Evolutionary conservation across 2,113 vertebrate genomes (phyloP).

Genomic region (Entomyzon cyanotis): DNA sequence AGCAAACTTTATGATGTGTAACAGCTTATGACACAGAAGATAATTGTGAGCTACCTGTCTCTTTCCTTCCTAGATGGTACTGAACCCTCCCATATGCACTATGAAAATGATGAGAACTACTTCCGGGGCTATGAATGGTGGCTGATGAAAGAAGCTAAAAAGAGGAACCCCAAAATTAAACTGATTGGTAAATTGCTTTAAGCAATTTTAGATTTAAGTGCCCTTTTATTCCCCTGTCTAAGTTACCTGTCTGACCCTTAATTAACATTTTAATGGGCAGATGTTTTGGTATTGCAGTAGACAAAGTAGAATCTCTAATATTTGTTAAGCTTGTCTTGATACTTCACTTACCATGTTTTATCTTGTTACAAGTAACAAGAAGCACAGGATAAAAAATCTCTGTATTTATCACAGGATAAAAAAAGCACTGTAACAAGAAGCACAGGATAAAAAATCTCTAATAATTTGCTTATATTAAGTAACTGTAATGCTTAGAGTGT

Average conservation of each 20-base stretch:
- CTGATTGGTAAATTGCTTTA: conserved; percentile 82
- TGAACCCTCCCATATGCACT: conserved; percentile 96
- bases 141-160: conserved; percentile 99
- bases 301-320: background rate
- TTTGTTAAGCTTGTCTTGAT: background rate
- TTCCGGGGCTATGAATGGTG: conserved; percentile 98
- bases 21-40: conserved; percentile 28
- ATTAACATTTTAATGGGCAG: background rate
- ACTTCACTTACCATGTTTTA: background rate
- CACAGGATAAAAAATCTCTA: background rate
- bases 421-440: too few species aligned
- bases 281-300: background rate
- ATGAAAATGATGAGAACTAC: conserved; percentile 91
- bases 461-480: background rate
- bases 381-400: too few species aligned
- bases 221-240: background rate
- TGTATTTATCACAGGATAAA: too few species aligned
- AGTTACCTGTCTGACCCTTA: background rate
- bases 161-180: conserved; percentile 90
- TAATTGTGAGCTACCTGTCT: conserved; percentile 26
- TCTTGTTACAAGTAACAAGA: too few species aligned
- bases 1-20: background rate
- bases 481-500: background rate
- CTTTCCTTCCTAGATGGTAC: conserved; percentile 85
- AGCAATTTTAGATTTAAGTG: background rate